Evolutionary conservation across 2,888 invertebrate species (phyloP).

Genomic region (Cephus rjabovi): DNA sequence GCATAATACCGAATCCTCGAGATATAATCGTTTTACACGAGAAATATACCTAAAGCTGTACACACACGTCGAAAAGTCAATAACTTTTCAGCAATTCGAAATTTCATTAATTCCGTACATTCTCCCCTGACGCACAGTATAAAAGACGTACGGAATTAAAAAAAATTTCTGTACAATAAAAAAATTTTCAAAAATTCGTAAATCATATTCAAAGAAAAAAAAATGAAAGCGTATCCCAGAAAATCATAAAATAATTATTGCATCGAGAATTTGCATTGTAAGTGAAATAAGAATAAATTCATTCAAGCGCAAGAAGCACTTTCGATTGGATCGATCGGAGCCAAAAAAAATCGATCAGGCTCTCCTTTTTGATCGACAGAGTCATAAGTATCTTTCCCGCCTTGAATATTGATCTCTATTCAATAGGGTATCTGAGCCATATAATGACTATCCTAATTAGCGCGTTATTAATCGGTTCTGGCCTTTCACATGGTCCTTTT

Average conservation of each 20-base stretch:
- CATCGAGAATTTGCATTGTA: neutral
- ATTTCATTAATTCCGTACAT: neutral
- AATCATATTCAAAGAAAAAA: no score
- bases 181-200: no score
- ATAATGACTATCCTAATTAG: constrained; percentile 18
- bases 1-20: no score
- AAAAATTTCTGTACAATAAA: no score
- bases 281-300: neutral
- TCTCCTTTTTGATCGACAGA: neutral
- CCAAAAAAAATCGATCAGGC: neutral
- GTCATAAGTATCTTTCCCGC: neutral
- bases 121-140: neutral
- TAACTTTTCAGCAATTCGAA: neutral
- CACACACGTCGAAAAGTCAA: neutral
- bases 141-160: neutral
- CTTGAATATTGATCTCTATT: constrained; percentile 5
- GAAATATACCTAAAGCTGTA: neutral
- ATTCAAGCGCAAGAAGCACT: neutral
- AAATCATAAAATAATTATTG: neutral
- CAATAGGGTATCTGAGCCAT: neutral
- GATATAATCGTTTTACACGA: neutral
- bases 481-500: constrained; percentile 61
- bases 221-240: no score
- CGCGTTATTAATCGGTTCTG: constrained; percentile 15
- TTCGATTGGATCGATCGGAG: neutral